phyloP scores from a whole-genome alignment of 2,113 vertebrate genomes.

The Python bivittatus region DNA sequence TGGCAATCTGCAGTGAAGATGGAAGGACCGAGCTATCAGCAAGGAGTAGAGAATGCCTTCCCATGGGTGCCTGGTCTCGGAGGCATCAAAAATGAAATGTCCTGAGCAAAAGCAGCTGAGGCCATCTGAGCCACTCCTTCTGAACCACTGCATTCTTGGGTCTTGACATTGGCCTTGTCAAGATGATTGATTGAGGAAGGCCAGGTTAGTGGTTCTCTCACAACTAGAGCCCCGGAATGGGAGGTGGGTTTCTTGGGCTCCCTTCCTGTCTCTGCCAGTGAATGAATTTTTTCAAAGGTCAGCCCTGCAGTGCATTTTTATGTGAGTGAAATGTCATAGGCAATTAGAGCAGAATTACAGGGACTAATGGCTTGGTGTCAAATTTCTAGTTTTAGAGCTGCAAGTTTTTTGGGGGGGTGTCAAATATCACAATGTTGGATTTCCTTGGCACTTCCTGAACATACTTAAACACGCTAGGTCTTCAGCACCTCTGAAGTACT shows the following conservation, averaged over 20 bases:
- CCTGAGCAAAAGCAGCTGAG: not conserved
- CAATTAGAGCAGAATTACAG: constrained; percentile 1
- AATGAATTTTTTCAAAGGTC: not conserved
- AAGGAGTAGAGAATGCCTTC: too few species aligned
- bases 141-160: too few species aligned
- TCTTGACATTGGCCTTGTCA: not conserved
- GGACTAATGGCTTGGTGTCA: constrained; percentile 19
- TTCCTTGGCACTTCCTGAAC: not conserved
- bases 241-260: not conserved
- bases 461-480: not conserved
- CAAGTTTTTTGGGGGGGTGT: too few species aligned
- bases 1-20: too few species aligned
- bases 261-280: not conserved
- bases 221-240: not conserved
- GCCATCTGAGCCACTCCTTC: not conserved
- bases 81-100: too few species aligned
- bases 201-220: too few species aligned
- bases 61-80: not conserved
- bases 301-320: not conserved
- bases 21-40: too few species aligned
- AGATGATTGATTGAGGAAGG: not conserved
- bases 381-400: not conserved
- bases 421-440: not conserved
- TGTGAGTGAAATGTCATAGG: constrained; percentile 5
- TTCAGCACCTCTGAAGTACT: not conserved